A percentile compares a stretch with the other conserved stretches of the same genome.
Conservation (phyloP, 2,888 invertebrate species). For the Palloptera scutellata region DNA sequence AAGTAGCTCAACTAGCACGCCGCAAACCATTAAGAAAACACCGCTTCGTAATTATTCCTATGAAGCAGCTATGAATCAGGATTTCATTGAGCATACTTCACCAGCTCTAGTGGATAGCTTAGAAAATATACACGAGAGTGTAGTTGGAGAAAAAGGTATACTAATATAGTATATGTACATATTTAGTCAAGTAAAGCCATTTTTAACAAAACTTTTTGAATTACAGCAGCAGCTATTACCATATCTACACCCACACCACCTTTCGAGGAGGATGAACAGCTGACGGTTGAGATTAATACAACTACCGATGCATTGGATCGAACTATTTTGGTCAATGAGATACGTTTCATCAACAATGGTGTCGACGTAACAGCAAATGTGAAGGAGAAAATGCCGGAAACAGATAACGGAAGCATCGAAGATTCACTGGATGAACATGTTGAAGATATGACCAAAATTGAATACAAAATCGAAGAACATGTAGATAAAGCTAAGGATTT, state of each 20-base stretch:
- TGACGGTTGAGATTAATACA: constrained; percentile 59
- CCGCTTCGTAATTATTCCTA: constrained; percentile 55
- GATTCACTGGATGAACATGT: constrained; percentile 42
- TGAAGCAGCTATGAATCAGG: constrained; percentile 53
- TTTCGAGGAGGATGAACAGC: constrained; percentile 59
- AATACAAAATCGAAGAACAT: constrained; percentile 37
- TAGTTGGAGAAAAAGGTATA: constrained; percentile 23
- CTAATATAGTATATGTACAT: too few species aligned
- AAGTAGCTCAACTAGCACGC: constrained; percentile 48
- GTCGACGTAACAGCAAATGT: constrained; percentile 61
- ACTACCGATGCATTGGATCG: constrained; percentile 54
- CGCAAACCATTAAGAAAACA: constrained; percentile 49
- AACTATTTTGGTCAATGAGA: constrained; percentile 58
- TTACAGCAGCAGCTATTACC: constrained; percentile 30
- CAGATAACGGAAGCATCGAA: constrained; percentile 33
- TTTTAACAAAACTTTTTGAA: neutral
- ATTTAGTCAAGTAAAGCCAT: neutral
- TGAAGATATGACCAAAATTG: constrained; percentile 36
- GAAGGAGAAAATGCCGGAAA: constrained; percentile 41
- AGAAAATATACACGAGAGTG: constrained; percentile 48
- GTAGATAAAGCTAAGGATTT: constrained; percentile 17
- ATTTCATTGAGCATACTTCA: constrained; percentile 51
- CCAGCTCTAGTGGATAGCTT: constrained; percentile 54
- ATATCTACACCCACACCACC: constrained; percentile 51
- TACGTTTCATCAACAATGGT: constrained; percentile 63